Evolutionary conservation across 1,140 invertebrate genomes (phyloP), one percentile per base, ranked within the genome.

Genomic region (Sycophila sp.): DNA sequence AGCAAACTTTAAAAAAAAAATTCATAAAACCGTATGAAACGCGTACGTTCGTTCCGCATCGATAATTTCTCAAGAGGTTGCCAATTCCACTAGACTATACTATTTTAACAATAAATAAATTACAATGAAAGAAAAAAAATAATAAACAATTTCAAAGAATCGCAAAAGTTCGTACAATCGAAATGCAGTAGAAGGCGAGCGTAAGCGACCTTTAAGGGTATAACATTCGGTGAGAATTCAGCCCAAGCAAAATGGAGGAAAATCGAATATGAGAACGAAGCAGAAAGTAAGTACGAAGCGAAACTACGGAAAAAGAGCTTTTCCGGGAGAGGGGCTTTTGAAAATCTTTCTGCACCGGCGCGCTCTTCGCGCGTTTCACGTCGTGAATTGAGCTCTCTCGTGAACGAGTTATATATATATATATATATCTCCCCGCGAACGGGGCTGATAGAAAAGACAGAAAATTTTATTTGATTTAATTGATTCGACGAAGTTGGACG

Each of bases 271-370:
- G n/a, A 47, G 11, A 34, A 47, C 30, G n/a, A 42, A 26, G 51
- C 15, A n/a, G 30, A 40, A 38, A 59, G 5, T 40, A n/a, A 4
- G 22, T 38, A 19, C 17, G 13, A 40, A 34, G 11, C 11, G 28
- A 40, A 26, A 32, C 32, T 10, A 32, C 8, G 45, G 17, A 24
- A 64, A 64, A 64, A 51, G 15, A 36, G 47, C 49, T 53, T 65
- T 65, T 55, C 63, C 13, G 22, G 11, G 49, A 24, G 17, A 51
- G n/a, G 40, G 24, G 15, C 45, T 17, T 49, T 64, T 34, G 45
- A 51, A 64, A 51, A 64, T 64, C 45, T 45, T 47, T 59, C n/a
- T 26, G 34, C 36, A 3, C n/a, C 13, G 19, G n/a, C 32, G 30
- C 2, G 28, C 3, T 5, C 40, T 0, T 22, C 15, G 28, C 6